A percentile compares a stretch with the other conserved stretches of the same genome.
phyloP scores from a whole-genome alignment of 1,140 invertebrate genomes.

The Archivesica marissinica region DNA sequence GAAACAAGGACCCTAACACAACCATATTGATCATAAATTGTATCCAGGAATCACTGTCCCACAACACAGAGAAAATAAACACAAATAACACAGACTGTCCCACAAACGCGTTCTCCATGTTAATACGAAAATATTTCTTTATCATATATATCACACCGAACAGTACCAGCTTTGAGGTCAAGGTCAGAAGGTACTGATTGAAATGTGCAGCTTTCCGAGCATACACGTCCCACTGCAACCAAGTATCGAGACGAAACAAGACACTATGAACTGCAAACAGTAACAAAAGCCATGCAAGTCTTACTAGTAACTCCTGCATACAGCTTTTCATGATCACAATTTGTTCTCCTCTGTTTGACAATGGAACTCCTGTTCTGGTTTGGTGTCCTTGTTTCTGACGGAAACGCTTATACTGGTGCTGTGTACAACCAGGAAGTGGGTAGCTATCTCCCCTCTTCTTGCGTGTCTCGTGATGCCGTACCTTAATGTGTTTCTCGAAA shows the following conservation, averaged over 20 bases:
- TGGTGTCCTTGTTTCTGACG: background rate
- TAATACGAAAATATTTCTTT: constrained; percentile 11
- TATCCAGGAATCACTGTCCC: constrained; percentile 25
- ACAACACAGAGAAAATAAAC: constrained; percentile 23
- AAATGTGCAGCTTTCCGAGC: background rate
- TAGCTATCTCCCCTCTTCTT: background rate
- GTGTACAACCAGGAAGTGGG: constrained; percentile 18
- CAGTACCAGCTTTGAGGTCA: background rate
- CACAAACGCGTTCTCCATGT: background rate
- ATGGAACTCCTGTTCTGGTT: background rate
- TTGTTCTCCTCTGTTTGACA: background rate
- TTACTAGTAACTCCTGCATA: constrained; percentile 4
- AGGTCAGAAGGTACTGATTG: background rate
- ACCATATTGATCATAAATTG: constrained; percentile 23
- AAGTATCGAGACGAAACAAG: background rate
- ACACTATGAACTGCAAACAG: constrained; percentile 21
- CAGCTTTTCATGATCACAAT: background rate
- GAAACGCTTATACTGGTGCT: background rate
- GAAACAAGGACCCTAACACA: constrained; percentile 28
- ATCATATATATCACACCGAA: constrained; percentile 5
- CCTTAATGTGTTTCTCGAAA: background rate
- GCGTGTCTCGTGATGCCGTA: background rate
- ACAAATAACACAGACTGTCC: constrained; percentile 6
- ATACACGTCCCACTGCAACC: background rate
- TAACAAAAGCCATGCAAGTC: constrained; percentile 24